Percentiles rank a stretch among this genome's conserved stretches.
Conservation (phyloP, 2,888 invertebrate species). For the Strigamia transsilvanica region DNA sequence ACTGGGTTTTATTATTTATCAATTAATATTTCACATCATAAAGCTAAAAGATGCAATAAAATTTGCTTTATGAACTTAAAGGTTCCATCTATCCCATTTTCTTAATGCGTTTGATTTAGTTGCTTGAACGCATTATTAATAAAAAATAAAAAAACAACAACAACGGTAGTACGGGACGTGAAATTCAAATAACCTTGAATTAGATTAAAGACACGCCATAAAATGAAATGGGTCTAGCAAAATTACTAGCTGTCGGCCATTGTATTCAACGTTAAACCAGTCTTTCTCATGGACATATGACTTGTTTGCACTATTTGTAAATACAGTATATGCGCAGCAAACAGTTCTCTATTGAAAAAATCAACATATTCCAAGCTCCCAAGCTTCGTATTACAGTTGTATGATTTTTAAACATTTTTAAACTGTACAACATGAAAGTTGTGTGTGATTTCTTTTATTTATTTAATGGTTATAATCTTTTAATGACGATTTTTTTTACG, state of each 20-base stretch:
- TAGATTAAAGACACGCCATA: background rate
- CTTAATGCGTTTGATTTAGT: no score
- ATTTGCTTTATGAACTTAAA: no score
- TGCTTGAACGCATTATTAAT: no score
- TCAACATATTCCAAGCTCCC: no score
- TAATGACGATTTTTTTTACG: background rate
- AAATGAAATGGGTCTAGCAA: background rate
- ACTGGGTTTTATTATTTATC: background rate
- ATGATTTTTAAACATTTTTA: background rate
- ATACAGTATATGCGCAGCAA: background rate
- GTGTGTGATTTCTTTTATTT: background rate
- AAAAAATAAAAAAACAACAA: no score
- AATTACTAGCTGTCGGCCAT: background rate
- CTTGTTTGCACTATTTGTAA: background rate
- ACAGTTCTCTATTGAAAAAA: no score
- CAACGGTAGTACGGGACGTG: no score
- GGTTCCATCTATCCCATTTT: background rate
- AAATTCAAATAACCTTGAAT: background rate
- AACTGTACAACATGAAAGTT: background rate
- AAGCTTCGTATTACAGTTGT: background rate
- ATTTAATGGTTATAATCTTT: background rate
- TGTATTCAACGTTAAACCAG: background rate
- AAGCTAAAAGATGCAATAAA: no score
- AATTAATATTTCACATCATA: background rate
- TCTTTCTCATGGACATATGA: constrained; percentile 11